phyloP scores from a whole-genome alignment of 2,113 vertebrate genomes.

The Triplophysa dalaica region DNA sequence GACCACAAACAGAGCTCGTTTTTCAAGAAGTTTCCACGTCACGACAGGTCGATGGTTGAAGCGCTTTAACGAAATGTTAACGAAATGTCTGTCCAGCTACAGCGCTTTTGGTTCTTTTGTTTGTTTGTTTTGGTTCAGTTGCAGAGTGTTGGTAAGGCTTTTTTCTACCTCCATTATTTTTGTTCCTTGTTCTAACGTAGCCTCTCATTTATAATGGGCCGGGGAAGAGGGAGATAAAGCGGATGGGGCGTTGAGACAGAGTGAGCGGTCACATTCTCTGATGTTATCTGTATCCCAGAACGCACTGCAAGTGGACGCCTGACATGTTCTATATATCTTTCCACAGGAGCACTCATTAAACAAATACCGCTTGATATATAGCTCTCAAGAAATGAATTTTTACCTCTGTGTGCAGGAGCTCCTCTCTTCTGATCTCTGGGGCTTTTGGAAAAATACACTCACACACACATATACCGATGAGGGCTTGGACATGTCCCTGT shows the following conservation, averaged over 20 bases:
- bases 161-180: conserved; percentile 84
- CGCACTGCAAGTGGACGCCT: conserved; percentile 85
- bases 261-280: conserved; percentile 87
- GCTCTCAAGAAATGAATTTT: conserved; percentile 87
- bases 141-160: conserved; percentile 58
- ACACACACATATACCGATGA: conserved; percentile 19
- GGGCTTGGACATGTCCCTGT: conserved; percentile 15
- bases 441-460: conserved; percentile 59
- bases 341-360: conserved; percentile 89
- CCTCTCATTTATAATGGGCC: conserved; percentile 91
- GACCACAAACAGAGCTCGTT: conserved; percentile 42
- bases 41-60: conserved; percentile 7
- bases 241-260: conserved; percentile 82
- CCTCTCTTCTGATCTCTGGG: conserved; percentile 67
- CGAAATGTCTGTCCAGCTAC: conserved; percentile 17
- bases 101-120: conserved; percentile 59
- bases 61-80: conserved; percentile 9
- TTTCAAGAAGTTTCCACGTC: conserved; percentile 41
- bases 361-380: conserved; percentile 85
- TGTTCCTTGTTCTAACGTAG: conserved; percentile 81
- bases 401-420: conserved; percentile 70
- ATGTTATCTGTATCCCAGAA: conserved; percentile 90
- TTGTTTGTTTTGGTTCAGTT: conserved; percentile 71
- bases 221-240: conserved; percentile 85
- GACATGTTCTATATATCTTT: conserved; percentile 96